These are phyloP conservation scores for Glossosoma conforme DNA, from an alignment of 1,140 invertebrate species.

Conservation along the genomic window DNA sequence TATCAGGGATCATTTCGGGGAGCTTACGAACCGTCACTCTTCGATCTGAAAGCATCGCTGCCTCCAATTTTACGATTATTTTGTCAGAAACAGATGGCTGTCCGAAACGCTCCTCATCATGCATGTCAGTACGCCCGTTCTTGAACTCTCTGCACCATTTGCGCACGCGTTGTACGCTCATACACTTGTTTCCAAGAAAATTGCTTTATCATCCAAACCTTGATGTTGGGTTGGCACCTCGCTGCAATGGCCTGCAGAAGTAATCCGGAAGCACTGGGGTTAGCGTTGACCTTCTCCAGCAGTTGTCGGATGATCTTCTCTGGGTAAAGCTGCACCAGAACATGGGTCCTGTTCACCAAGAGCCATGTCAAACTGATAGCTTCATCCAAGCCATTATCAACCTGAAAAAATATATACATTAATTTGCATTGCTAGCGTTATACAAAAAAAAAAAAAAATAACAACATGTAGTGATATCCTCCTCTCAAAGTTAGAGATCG, in stretches of 20 bases:
- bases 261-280: conserved; percentile 62
- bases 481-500: neutral
- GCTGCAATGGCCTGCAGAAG: conserved; percentile 67
- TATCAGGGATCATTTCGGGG: too few species aligned
- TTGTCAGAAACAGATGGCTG: too few species aligned
- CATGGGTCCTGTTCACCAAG: conserved; percentile 66
- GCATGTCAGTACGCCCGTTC: too few species aligned
- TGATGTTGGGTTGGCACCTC: conserved; percentile 44
- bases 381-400: conserved; percentile 56
- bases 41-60: too few species aligned
- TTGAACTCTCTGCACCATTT: too few species aligned
- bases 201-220: too few species aligned
- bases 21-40: too few species aligned
- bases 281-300: conserved; percentile 37
- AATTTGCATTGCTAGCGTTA: neutral
- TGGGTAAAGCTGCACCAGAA: conserved; percentile 53
- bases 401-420: conserved; percentile 33
- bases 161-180: too few species aligned
- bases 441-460: neutral
- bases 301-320: conserved; percentile 35
- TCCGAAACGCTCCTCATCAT: too few species aligned
- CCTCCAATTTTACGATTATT: too few species aligned
- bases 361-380: conserved; percentile 72
- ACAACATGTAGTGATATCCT: neutral
- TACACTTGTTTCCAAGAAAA: too few species aligned